Evolutionary conservation across 2,113 vertebrate genomes (phyloP), one percentile per base, ranked within the genome.

Genomic region (Gnathonemus longibarbis): DNA sequence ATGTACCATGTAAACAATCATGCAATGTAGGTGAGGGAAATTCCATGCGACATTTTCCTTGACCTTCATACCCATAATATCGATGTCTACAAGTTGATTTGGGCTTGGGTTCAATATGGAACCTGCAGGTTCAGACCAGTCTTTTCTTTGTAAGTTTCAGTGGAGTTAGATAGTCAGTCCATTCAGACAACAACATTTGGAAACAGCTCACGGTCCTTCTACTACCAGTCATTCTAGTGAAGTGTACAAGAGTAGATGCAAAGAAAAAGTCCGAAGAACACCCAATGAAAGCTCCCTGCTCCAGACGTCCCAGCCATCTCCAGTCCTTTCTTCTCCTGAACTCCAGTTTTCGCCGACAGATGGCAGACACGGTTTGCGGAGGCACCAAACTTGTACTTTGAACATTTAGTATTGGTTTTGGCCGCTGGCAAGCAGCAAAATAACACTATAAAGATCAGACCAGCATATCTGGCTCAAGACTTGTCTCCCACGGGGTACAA

Each of bases 1-100:
- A 74, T 74, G 27, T 13, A 35, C 4, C 11, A 74, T 15, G 31
- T 31, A 77, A 77, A 39, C 70, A 77, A 77, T 39, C 31, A 39
- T 77, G 70, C 31, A 77, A 39, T 77, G 13, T 0, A 77, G 11
- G 35, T 77, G 11, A 15, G 13, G 70, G 70, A 77, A 77, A 77
- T 77, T 77, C 31, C 70, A 39, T 35, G 2, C 9, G 3, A 17
- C 13, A 17, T 74, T 74, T 74, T 24, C 58, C 0, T 88, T 24
- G 5, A 9, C 52, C 27, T 74, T 92, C 87, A 95, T 95, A 94
- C 1, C 95, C 95, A 88, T 94, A 95, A 87, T 95, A 95, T 91
- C 94, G 95, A 88, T 95, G 95, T 90, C 92, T 95, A 91, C 95
- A 94, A 1, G 95, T 95, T 90, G 95, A 94, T 89, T 95, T 95